Percentiles rank a stretch among this genome's conserved stretches.
These are phyloP conservation scores for Yponomeuta plumbellus DNA, from an alignment of 2,888 invertebrate genomes.

Conservation along the genomic window DNA sequence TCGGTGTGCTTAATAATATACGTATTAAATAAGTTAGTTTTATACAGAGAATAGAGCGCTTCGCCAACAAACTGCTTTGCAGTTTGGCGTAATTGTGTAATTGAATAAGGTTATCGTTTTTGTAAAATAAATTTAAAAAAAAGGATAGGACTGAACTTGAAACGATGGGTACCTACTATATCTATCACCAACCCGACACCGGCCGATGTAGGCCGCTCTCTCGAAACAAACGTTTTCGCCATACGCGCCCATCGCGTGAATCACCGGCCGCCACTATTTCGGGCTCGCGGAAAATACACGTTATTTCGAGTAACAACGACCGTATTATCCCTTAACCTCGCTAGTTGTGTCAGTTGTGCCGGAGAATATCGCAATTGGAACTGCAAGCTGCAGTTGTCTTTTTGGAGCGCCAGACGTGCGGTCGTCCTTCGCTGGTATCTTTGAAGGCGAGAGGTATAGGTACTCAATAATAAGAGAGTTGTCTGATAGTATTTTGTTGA, in stretches of 20 bases:
- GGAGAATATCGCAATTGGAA: neutral
- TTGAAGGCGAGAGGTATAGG: neutral
- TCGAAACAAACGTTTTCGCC: neutral
- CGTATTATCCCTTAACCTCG: neutral
- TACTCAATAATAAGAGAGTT: too few species aligned
- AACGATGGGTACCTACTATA: neutral
- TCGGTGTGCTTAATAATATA: too few species aligned
- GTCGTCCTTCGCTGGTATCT: neutral
- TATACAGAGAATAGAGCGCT: too few species aligned
- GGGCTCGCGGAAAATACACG: neutral
- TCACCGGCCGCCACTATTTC: neutral
- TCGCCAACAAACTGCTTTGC: too few species aligned
- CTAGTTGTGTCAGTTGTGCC: neutral
- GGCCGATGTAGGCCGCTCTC: neutral
- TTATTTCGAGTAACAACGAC: constrained; percentile 1
- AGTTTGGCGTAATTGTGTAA: too few species aligned
- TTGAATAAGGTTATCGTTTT: too few species aligned
- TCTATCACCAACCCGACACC: constrained; percentile 1
- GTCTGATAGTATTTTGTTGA: too few species aligned
- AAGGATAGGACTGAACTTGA: neutral
- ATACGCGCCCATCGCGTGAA: neutral
- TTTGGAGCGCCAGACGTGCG: neutral
- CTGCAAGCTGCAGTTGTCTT: neutral
- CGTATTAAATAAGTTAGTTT: too few species aligned
- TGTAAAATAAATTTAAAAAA: too few species aligned